phyloP scores from a whole-genome alignment of 2,888 invertebrate species.

The Cephalotes varians region DNA sequence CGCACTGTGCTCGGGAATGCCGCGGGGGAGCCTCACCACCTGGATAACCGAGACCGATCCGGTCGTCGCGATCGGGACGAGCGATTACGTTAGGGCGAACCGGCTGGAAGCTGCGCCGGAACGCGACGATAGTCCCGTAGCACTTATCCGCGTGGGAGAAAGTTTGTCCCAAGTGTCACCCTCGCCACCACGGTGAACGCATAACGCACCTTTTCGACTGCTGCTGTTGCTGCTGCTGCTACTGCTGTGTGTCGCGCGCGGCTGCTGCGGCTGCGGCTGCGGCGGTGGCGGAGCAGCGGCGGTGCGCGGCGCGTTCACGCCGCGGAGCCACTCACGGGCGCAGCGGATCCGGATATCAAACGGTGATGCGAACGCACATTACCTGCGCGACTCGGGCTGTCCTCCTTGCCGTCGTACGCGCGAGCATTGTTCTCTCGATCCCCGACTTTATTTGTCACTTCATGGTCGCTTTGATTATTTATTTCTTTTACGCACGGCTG shows the following conservation, averaged over 20 bases:
- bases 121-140: conserved; percentile 53
- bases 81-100: conserved; percentile 33
- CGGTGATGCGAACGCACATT: conserved; percentile 71
- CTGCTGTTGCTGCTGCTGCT: conserved; percentile 75
- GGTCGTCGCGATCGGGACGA: conserved; percentile 55
- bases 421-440: conserved; percentile 80
- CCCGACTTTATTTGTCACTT: conserved; percentile 85
- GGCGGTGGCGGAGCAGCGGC: conserved; percentile 78
- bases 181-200: conserved; percentile 69
- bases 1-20: background rate
- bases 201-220: conserved; percentile 70
- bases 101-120: conserved; percentile 19
- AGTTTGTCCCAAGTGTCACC: conserved; percentile 76
- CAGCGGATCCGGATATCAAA: conserved; percentile 48
- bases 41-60: conserved; percentile 40
- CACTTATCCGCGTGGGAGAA: conserved; percentile 47
- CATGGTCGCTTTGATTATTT: conserved; percentile 86
- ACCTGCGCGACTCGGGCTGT: conserved; percentile 59
- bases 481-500: conserved; percentile 85
- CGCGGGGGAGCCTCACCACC: conserved; percentile 21
- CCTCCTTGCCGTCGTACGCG: conserved; percentile 73
- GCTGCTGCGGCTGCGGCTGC: conserved; percentile 76
- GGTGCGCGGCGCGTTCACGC: conserved; percentile 45
- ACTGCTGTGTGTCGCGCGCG: conserved; percentile 82
- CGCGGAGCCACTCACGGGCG: conserved; percentile 15